Evolutionary conservation across 2,797 vertebrate genomes (phyloP), one percentile per base, ranked within the genome.

Genomic region (Uromys caudimaculatus): DNA sequence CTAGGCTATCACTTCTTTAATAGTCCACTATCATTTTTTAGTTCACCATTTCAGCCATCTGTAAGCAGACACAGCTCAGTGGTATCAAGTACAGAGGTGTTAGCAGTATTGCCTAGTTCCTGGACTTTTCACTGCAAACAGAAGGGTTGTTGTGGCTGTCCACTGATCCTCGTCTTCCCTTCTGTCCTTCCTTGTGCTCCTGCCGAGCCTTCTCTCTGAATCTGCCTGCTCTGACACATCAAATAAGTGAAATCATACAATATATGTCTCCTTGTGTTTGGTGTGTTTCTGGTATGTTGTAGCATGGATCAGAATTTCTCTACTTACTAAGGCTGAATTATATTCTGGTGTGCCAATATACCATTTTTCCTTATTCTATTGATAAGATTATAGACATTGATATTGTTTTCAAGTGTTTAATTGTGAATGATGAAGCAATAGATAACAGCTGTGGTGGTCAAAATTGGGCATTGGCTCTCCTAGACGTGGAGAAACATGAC

Each of bases 291-390:
- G 75, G 11, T 12, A 78, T 62, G 32, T 69, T 96, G 62, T 83
- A 60, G 29, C 3, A 52, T 60, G 11, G 81, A 62, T 89, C n/a
- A 60, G 60, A 89, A 93, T 79, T 92, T 94, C 47, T 77, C 93
- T 93, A 58, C 41, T 58, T 96, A 96, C 93, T 71, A 93, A 95
- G 75, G 27, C 77, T 90, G 71, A 78, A 69, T 88, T 35, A 56
- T 91, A 84, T 12, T 71, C 44, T 10, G 4, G 79, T 73, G 2
- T 86, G 16, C 54, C 27, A 90, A 11, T 76, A 27, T 56, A 38
- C 27, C 21, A 54, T 24, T 89, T 94, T 90, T 79, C 8, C 90
- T 92, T 79, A 87, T 47, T 89, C 38, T 88, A 0, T 75, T 94
- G 58, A 64, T 88, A 54, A 76, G 12, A 84, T 96, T 62, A 24